Base-by-base conservation (phyloP, 2,888 invertebrate species). In the Drosophila anceps region DNA sequence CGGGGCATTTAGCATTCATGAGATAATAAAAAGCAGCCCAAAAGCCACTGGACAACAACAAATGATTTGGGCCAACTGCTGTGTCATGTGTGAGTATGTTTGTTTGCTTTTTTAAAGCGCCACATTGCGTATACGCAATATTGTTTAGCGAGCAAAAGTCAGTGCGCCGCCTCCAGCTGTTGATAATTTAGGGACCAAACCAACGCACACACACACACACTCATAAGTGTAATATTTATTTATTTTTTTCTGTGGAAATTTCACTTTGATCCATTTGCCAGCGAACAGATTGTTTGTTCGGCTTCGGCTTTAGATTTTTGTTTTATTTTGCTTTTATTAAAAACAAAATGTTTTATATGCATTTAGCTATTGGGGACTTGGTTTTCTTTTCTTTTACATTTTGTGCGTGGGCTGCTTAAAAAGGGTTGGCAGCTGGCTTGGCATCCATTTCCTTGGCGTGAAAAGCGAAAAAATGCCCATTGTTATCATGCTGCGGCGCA, bases 1-100 rank as follows among this genome's bases (percentile, higher is more conserved):
- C 60, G 55, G 76, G 80, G 84, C 88, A 88, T 87, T 90, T 88
- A 84, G 82, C 87, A 90, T 87, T 88, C 87, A 90, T 85, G 88
- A 90, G 88, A 88, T 87, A 87, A 90, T 87, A 87, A 90, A 83
- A 81, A 71, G 70, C 66, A 70, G 63, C 69, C 73, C 68, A 68
- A 72, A 82, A 73, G 66, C 82, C 68, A 82, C 87, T 84, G 82
- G 89, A 81, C 89, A 88, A 84, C 87, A 82, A 89, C 84, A 84
- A 89, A 84, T 82, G 84, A 89, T 89, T 84, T 84, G 57, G 65
- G 62, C 64, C 67, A 77, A 67, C 72, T 64, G 65, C 71, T 65
- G 66, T 58, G 35, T 57, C 61, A 35, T 59, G 54, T 44, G 39
- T 48, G 57, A 43, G 43, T 18, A 27, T n/a, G 27, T 54, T 37